phyloP scores from a whole-genome alignment of 1,140 invertebrate genomes.

The Coboldia fuscipes region DNA sequence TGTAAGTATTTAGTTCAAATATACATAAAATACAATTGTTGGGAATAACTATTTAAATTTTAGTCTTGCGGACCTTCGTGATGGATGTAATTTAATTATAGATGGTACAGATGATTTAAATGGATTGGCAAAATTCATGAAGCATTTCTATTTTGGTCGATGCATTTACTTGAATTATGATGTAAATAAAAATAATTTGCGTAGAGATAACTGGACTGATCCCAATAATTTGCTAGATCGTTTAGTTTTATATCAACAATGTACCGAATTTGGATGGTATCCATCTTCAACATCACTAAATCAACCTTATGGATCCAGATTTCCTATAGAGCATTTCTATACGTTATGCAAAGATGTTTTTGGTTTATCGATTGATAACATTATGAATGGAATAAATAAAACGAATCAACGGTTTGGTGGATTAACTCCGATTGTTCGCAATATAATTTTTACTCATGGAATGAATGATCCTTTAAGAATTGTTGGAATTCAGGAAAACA shows the following conservation, averaged over 20 bases:
- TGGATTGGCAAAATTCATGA: too few relatives aligned
- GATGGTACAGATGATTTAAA: background rate
- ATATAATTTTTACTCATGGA: constrained; percentile 40
- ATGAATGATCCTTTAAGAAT: constrained; percentile 40
- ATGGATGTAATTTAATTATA: too few relatives aligned
- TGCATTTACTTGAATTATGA: background rate
- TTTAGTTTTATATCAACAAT: constrained; percentile 50
- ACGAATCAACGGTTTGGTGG: constrained; percentile 39
- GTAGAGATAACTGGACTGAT: background rate
- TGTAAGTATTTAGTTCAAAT: too few relatives aligned
- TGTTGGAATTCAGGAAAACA: too few relatives aligned
- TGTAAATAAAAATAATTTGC: background rate
- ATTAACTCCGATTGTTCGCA: constrained; percentile 26
- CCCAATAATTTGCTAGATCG: constrained; percentile 11
- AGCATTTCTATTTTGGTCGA: background rate
- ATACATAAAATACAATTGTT: too few relatives aligned
- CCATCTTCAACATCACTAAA: constrained; percentile 32
- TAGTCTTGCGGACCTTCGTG: background rate
- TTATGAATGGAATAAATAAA: constrained; percentile 21
- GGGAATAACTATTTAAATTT: too few relatives aligned
- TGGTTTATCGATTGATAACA: too few relatives aligned
- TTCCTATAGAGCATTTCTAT: too few relatives aligned
- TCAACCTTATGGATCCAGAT: constrained; percentile 35
- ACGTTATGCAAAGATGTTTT: too few relatives aligned
- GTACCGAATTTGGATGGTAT: constrained; percentile 52